Evolutionary conservation across 1,140 invertebrate species (phyloP).

Genomic region (Arctopsyche grandis): DNA sequence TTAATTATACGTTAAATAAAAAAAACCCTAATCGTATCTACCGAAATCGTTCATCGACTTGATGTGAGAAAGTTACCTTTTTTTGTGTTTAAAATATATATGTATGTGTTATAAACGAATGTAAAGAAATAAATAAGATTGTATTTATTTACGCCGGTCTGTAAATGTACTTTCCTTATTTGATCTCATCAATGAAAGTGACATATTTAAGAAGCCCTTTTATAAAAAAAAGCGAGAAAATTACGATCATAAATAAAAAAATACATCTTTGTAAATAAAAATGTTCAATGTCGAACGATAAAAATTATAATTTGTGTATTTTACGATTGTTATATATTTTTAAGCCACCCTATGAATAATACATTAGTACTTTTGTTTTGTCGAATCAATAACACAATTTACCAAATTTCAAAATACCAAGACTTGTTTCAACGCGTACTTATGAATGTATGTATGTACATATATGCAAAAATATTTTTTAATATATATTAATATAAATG

Average conservation of each 20-base stretch:
- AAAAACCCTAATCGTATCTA: conserved; percentile 13
- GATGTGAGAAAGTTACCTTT: conserved; percentile 23
- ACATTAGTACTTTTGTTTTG: neutral
- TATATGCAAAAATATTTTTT: too few species aligned
- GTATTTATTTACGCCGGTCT: conserved; percentile 17
- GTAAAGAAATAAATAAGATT: conserved; percentile 22
- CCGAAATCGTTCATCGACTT: conserved; percentile 17
- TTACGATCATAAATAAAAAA: too few species aligned
- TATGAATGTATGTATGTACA: too few species aligned
- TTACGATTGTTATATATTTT: conserved; percentile 1
- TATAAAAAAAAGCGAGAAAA: neutral
- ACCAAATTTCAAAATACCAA: neutral
- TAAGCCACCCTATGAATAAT: neutral
- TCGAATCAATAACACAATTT: neutral
- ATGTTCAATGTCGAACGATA: conserved; percentile 4
- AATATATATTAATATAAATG: too few species aligned
- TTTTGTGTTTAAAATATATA: neutral
- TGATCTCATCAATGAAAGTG: conserved; percentile 25
- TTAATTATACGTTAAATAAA: neutral
- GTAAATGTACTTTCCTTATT: conserved; percentile 32
- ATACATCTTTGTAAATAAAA: too few species aligned
- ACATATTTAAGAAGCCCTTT: conserved; percentile 15
- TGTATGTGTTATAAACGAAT: conserved; percentile 16
- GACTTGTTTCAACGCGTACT: too few species aligned
- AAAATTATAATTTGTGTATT: neutral